Evolutionary conservation across 2,888 invertebrate species (phyloP).

Genomic region (Seira ritae): DNA sequence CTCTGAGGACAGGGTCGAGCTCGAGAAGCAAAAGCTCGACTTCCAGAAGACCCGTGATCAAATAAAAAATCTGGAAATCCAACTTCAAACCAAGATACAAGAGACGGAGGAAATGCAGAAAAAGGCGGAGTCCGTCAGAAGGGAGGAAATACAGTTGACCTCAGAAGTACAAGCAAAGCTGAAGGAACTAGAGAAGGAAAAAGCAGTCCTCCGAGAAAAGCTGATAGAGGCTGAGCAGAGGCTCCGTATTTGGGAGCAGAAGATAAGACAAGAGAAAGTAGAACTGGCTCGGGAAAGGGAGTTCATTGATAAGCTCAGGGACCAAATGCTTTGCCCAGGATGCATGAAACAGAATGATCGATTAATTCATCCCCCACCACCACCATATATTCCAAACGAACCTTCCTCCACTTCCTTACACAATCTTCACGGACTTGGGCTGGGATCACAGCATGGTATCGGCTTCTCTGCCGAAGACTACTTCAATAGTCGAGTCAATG

Average conservation of each 20-base stretch:
- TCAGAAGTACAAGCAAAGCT: conserved; percentile 60
- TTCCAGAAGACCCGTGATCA: conserved; percentile 81
- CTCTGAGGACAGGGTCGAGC: conserved; percentile 80
- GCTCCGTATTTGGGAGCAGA: conserved; percentile 58
- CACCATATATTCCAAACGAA: conserved; percentile 23
- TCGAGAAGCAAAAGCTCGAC: conserved; percentile 81
- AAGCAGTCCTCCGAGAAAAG: conserved; percentile 50
- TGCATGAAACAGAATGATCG: conserved; percentile 58
- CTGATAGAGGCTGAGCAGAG: conserved; percentile 59
- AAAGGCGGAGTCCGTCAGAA: conserved; percentile 66
- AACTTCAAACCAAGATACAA: conserved; percentile 56
- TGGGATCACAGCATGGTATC: too few species aligned
- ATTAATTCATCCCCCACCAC: conserved; percentile 12
- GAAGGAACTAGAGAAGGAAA: conserved; percentile 62
- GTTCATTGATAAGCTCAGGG: conserved; percentile 68
- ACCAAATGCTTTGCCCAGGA: conserved; percentile 69
- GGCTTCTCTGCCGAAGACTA: neutral
- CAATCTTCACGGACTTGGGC: neutral
- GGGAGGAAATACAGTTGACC: conserved; percentile 57
- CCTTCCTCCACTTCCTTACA: neutral
- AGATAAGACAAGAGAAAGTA: conserved; percentile 64
- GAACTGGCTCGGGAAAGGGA: conserved; percentile 70
- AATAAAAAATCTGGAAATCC: conserved; percentile 65
- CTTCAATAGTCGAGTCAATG: neutral
- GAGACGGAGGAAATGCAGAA: conserved; percentile 68